These are phyloP conservation scores for Uria aalge DNA, from an alignment of 2,113 vertebrate species.

Conservation along the genomic window DNA sequence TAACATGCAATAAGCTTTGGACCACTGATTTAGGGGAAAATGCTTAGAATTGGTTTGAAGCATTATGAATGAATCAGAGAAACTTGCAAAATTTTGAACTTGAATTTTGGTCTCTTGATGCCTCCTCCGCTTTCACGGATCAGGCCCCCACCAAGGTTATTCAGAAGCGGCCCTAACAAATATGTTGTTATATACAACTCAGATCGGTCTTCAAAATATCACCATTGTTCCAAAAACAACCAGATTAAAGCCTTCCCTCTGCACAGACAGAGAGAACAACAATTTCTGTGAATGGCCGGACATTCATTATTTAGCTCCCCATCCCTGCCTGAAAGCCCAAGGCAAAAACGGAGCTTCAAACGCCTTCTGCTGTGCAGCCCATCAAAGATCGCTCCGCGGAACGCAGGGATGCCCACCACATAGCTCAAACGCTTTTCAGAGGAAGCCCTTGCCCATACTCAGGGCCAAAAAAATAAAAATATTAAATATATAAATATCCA, in stretches of 20 bases:
- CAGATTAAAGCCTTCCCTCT: background rate
- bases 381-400: background rate
- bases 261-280: background rate
- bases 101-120: background rate
- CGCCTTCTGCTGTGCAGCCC: background rate
- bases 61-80: background rate
- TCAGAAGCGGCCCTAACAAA: background rate
- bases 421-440: background rate
- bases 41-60: background rate
- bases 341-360: conserved; percentile 47
- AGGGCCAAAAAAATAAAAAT: background rate
- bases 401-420: background rate
- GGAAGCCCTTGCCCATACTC: background rate
- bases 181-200: background rate
- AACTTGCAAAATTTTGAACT: background rate
- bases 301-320: conserved; percentile 26
- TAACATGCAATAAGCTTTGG: background rate
- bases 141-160: background rate
- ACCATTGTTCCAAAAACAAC: conserved; percentile 26
- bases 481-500: background rate
- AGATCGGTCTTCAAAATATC: background rate
- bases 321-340: conserved; percentile 19
- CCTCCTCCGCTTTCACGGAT: background rate
- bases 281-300: conserved; percentile 9
- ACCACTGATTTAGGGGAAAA: background rate